Conservation (phyloP, 1,140 invertebrate species). For the Pectinophora gossypiella region DNA sequence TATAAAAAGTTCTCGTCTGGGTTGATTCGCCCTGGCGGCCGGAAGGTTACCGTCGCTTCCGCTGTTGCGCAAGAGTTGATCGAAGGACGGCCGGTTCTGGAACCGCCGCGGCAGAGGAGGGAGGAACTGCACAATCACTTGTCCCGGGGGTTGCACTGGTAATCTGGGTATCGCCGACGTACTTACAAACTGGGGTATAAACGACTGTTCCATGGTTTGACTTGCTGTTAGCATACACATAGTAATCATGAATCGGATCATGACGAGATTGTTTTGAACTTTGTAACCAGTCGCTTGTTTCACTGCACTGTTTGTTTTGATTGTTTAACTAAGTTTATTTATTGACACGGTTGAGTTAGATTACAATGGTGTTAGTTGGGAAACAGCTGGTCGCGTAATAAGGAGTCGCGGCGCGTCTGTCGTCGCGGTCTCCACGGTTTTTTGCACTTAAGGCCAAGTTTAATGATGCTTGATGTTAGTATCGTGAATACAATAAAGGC, state of each 20-base stretch:
- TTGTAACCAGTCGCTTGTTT: too few species aligned
- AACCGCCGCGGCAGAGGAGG: neutral
- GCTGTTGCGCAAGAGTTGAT: neutral
- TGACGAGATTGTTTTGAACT: neutral
- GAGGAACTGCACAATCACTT: neutral
- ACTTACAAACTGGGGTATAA: too few species aligned
- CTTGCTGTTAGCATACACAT: neutral
- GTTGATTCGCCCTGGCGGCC: neutral
- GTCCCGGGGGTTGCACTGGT: neutral
- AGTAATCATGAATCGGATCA: neutral
- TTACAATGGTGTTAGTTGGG: constrained; percentile 16
- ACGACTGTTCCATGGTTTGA: too few species aligned
- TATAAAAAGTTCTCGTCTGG: neutral
- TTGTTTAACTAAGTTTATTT: neutral
- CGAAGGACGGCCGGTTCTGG: neutral
- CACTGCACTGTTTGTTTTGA: neutral
- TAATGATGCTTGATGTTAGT: constrained; percentile 24
- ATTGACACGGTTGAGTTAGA: neutral
- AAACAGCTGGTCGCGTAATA: constrained; percentile 29
- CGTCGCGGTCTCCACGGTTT: constrained; percentile 22
- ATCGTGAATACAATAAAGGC: constrained; percentile 18
- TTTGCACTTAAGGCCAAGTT: constrained; percentile 38
- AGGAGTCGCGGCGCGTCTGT: constrained; percentile 17
- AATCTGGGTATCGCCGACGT: too few species aligned
- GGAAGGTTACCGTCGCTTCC: neutral